Conservation (phyloP, 1,140 invertebrate species). For the Solenopsis invicta region DNA sequence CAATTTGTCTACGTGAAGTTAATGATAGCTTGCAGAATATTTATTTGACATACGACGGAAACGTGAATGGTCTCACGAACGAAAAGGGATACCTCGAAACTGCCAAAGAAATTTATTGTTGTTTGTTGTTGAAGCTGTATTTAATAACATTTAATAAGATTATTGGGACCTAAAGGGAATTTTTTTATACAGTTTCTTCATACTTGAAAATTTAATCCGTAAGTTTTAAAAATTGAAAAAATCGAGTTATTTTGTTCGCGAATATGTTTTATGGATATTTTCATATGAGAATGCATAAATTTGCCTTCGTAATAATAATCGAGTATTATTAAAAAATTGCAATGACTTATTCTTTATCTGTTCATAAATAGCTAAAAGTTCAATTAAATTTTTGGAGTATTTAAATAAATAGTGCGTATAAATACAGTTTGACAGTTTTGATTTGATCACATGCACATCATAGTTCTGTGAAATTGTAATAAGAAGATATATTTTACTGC, state of each 20-base stretch:
- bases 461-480: too few relatives aligned
- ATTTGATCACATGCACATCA: too few relatives aligned
- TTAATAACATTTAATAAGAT: background rate
- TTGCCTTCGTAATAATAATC: background rate
- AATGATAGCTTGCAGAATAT: too few relatives aligned
- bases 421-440: too few relatives aligned
- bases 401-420: too few relatives aligned
- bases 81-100: too few relatives aligned
- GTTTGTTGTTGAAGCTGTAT: too few relatives aligned
- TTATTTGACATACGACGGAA: too few relatives aligned
- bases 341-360: background rate
- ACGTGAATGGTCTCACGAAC: too few relatives aligned
- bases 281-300: background rate
- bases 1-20: too few relatives aligned
- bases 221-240: background rate
- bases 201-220: background rate
- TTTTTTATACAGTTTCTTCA: background rate
- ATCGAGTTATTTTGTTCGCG: too few relatives aligned
- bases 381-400: background rate
- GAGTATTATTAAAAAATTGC: background rate
- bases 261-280: background rate
- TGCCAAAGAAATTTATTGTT: too few relatives aligned
- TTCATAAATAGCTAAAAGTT: background rate
- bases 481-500: background rate
- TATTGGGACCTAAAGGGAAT: background rate